These are phyloP conservation scores for Drosophila buzzatii DNA, from an alignment of 2,888 invertebrate genomes.

Conservation along the genomic window DNA sequence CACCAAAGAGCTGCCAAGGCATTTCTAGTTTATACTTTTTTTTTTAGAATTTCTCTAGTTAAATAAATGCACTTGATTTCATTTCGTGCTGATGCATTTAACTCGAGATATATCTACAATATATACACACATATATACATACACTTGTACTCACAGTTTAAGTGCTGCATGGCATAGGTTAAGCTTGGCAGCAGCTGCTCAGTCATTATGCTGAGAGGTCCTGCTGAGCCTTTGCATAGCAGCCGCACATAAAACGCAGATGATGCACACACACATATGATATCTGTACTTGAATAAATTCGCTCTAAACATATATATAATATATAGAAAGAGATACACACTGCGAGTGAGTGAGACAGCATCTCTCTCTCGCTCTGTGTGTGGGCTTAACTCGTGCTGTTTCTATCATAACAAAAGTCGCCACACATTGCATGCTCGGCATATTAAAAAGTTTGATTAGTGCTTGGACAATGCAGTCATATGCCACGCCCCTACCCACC, in stretches of 20 bases:
- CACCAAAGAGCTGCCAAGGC: slow-evolving; percentile 14
- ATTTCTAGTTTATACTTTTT: slow-evolving; percentile 7
- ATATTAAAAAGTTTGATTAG: slow-evolving; percentile 79
- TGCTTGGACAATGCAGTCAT: slow-evolving; percentile 50
- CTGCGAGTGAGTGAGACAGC: background rate
- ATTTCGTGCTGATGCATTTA: slow-evolving; percentile 74
- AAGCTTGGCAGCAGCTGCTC: slow-evolving; percentile 15
- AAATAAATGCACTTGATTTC: slow-evolving; percentile 80
- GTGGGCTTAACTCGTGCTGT: slow-evolving; percentile 22
- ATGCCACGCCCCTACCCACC: background rate
- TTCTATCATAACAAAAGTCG: slow-evolving; percentile 69
- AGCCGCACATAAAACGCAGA: slow-evolving; percentile 60
- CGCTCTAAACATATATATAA: background rate
- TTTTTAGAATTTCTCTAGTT: slow-evolving; percentile 26
- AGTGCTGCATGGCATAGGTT: slow-evolving; percentile 1
- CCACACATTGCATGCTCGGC: slow-evolving; percentile 70
- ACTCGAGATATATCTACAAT: slow-evolving; percentile 11
- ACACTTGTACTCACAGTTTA: background rate
- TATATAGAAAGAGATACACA: background rate
- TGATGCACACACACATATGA: slow-evolving; percentile 52
- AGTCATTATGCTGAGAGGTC: slow-evolving; percentile 10
- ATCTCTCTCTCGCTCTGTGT: background rate
- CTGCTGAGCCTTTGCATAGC: slow-evolving; percentile 33
- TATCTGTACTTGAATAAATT: slow-evolving; percentile 9
- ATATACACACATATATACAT: background rate